Percentiles rank a stretch among this genome's conserved stretches.
These are phyloP conservation scores for Coleophora deauratella DNA, from an alignment of 2,888 invertebrate genomes.

Conservation along the genomic window DNA sequence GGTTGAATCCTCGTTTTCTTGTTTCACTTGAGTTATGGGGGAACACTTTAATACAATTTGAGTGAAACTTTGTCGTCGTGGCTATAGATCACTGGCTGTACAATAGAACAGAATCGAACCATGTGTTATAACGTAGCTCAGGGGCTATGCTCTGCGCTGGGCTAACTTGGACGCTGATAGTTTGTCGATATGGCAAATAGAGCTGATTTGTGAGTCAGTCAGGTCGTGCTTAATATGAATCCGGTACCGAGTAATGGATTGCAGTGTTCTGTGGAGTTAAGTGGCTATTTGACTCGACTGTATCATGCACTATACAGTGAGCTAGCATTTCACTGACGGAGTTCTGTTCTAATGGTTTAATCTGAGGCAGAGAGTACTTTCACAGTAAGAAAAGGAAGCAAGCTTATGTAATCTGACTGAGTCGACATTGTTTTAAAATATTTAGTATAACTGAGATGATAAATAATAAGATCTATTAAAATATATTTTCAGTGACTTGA, in stretches of 20 bases:
- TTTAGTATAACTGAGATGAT: too few relatives aligned
- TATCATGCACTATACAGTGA: too few relatives aligned
- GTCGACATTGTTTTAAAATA: too few relatives aligned
- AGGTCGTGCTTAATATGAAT: slow-evolving; percentile 1
- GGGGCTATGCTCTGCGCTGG: neutral
- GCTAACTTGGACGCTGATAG: slow-evolving; percentile 10
- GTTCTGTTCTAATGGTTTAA: too few relatives aligned
- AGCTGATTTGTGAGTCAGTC: slow-evolving; percentile 8
- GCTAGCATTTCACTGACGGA: too few relatives aligned
- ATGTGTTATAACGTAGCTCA: slow-evolving; percentile 22
- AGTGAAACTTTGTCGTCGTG: slow-evolving; percentile 25
- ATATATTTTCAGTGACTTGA: too few relatives aligned
- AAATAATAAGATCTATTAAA: too few relatives aligned
- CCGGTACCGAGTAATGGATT: neutral
- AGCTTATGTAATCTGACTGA: too few relatives aligned
- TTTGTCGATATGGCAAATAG: slow-evolving; percentile 11
- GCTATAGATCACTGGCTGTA: slow-evolving; percentile 18
- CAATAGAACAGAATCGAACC: slow-evolving; percentile 28
- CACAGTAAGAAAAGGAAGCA: too few relatives aligned
- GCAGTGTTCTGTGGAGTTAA: neutral
- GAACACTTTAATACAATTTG: slow-evolving; percentile 52
- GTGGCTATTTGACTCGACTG: neutral
- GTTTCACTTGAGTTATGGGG: slow-evolving; percentile 58
- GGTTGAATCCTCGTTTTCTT: slow-evolving; percentile 64
- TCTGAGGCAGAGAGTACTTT: too few relatives aligned